Evolutionary conservation across 2,888 invertebrate species (phyloP).

Genomic region (Drosophila dives): DNA sequence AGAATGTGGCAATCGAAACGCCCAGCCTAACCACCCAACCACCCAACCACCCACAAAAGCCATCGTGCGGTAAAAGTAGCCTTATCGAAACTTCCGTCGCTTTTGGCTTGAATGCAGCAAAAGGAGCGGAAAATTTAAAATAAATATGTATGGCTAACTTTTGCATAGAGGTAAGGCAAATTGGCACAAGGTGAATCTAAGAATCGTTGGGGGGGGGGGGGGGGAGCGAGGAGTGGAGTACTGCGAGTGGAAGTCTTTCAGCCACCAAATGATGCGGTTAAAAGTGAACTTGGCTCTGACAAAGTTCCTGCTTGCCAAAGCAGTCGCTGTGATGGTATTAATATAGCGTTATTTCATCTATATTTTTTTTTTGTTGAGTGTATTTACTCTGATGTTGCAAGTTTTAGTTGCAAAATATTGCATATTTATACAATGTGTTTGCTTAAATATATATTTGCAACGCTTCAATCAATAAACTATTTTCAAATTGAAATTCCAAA

Average conservation of each 20-base stretch:
- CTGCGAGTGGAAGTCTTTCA: background rate
- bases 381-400: conserved; percentile 12
- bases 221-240: background rate
- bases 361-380: conserved; percentile 9
- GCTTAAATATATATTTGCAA: background rate
- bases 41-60: conserved; percentile 10
- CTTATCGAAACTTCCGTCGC: conserved; percentile 72
- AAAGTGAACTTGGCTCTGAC: conserved; percentile 31
- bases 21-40: conserved; percentile 11
- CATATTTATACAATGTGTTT: background rate
- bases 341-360: background rate
- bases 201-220: conserved; percentile 1
- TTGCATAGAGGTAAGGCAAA: conserved; percentile 33
- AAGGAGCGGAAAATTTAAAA: conserved; percentile 69
- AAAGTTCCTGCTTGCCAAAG: conserved; percentile 40
- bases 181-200: conserved; percentile 33
- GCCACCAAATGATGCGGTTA: conserved; percentile 61
- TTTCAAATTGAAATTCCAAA: background rate
- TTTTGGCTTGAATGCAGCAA: conserved; percentile 57
- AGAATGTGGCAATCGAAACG: conserved; percentile 43
- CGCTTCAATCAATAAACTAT: conserved; percentile 1
- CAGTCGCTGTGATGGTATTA: conserved; percentile 30
- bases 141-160: conserved; percentile 65
- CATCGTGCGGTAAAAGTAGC: conserved; percentile 26
- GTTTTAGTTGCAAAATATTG: conserved; percentile 2